Evolutionary conservation across 1,140 invertebrate genomes (phyloP).

Genomic region (Ptiloglossa arizonensis): DNA sequence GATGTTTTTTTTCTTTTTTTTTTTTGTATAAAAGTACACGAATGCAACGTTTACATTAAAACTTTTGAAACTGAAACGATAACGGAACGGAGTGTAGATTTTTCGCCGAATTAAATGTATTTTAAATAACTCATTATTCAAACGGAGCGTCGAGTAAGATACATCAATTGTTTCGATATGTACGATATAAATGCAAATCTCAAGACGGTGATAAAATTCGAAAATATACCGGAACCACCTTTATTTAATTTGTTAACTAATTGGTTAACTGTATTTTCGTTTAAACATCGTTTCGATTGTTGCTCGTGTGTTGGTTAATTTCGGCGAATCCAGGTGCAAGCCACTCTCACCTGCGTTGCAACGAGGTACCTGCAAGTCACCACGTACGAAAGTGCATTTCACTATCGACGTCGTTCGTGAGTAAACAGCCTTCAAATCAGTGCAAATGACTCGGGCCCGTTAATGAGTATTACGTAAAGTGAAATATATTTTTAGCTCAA

Average conservation of each 20-base stretch:
- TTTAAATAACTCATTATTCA: too few relatives aligned
- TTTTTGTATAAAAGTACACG: too few relatives aligned
- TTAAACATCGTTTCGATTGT: conserved; percentile 16
- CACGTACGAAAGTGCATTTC: conserved; percentile 57
- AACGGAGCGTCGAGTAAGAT: too few relatives aligned
- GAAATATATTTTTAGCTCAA: conserved; percentile 9
- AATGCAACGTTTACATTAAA: too few relatives aligned
- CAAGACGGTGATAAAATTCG: background rate
- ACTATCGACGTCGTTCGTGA: conserved; percentile 41
- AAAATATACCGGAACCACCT: background rate
- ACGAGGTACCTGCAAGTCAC: conserved; percentile 61
- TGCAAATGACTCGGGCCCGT: conserved; percentile 42
- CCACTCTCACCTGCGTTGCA: conserved; percentile 63
- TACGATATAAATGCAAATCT: background rate
- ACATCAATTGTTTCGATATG: too few relatives aligned
- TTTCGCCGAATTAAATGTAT: too few relatives aligned
- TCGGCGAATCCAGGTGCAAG: conserved; percentile 58
- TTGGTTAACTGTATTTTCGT: conserved; percentile 1
- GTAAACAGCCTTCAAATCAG: conserved; percentile 55
- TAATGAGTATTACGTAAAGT: conserved; percentile 27
- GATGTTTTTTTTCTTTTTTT: too few relatives aligned
- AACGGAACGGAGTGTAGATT: too few relatives aligned
- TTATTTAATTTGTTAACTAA: conserved; percentile 56
- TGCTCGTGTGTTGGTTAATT: conserved; percentile 49
- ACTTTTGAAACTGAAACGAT: too few relatives aligned